Base-by-base conservation (phyloP, 2,113 vertebrate genomes). In the Scomber japonicus region DNA sequence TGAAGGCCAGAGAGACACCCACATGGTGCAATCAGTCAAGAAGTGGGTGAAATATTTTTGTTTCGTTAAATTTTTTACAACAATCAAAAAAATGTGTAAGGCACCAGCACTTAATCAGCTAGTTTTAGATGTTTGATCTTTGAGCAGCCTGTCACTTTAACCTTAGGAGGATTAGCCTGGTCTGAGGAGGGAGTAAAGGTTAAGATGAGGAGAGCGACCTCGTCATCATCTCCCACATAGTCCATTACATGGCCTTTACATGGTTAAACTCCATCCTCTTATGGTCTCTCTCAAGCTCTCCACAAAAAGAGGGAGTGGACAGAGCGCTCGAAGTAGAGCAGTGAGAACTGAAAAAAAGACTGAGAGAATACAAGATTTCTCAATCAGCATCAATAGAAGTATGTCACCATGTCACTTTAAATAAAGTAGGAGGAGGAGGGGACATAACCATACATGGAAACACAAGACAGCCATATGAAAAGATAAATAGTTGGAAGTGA, bases 251-350 rank as follows among this genome's bases (percentile, higher is more conserved):
- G 62, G 80, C 75, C 67, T 84, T 66, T 77, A 76, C 30, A 5
- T 80, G 56, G 85, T 75, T 44, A 61, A 55, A 51, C 72, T 77
- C 80, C 83, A 85, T 89, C 87, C 82, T 84, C 56, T 91, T 83
- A 88, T 31, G 35, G 24, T 21, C 54, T 61, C 61, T 40, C 31
- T 60, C 59, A 59, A 72, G 79, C 53, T 68, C 35, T 77, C 49
- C 27, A 19, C 21, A 48, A 49, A 27, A 84, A 76, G 53, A 75
- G 17, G 44, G 46, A 51, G 45, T 14, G 12, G 15, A 51, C 11
- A 30, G 13, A 57, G 13, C 10, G 59, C 70, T 63, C 11, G 19
- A 27, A 59, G 9, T 8, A 3, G 1, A 63, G 9, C 45, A 50
- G 10, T n/a, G 30, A 0, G 56, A 60, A 11, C n/a, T 21, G 9